Evolutionary conservation across 2,888 invertebrate genomes (phyloP), one percentile per base, ranked within the genome.

Genomic region (Chaetogeoica ovagalla): DNA sequence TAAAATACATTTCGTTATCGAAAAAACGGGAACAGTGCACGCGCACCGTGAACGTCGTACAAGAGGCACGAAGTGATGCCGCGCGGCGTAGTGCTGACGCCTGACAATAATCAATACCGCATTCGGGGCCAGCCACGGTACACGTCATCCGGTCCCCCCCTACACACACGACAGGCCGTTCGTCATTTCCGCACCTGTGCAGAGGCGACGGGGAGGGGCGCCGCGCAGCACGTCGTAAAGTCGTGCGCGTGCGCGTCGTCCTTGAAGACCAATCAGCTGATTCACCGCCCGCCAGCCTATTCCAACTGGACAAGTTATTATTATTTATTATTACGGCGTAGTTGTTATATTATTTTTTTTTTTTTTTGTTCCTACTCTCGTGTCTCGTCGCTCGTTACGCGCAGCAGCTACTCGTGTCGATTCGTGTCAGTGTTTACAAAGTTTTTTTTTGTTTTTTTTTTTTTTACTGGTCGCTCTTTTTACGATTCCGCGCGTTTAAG

Each of bases 241-340:
- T 13, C 65, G 48, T 43, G 75, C 75, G 66, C 57, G n/a, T 23
- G 13, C 17, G 2, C n/a, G 39, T 9, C 70, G 79, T 79, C 79
- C 79, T 79, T 79, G 79, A 63, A 30, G 66, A 79, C 71, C 30
- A 30, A 30, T 30, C 79, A 79, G 79, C 79, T 79, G 79, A 79
- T 65, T 21, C 60, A n/a, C 52, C 60, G 62, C 70, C 79, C 69
- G 48, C 48, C 57, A 52, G 37, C 19, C 73, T 30, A n/a, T 17
- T 65, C 52, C 39, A n/a, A 30, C 77, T 79, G 79, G 79, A 79
- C 55, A 79, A 71, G 71, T 71, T 70, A 55, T 57, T 73, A 65
- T 74, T 79, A 57, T 79, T 76, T 70, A 57, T 79, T 76, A 30
- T 76, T 77, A 71, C 79, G 79, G 43, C 79, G 79, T 71, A 79